Percentiles rank a stretch among this genome's conserved stretches.
Evolutionary conservation across 92 coral and sea anemone species (phyloP).

Genomic region (Parazoanthus atlanticus): DNA sequence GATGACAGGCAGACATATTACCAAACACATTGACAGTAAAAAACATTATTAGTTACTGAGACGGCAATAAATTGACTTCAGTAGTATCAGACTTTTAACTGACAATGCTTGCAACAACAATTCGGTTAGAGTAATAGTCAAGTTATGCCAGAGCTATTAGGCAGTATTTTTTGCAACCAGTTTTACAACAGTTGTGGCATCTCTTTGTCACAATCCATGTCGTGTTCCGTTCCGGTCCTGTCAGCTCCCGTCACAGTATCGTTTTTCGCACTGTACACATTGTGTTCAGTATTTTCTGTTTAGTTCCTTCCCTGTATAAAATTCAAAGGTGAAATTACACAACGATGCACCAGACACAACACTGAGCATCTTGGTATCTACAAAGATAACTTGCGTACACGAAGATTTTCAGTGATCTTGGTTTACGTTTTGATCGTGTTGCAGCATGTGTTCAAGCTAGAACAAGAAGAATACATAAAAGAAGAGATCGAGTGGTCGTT

Average conservation of each 20-base stretch:
- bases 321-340: neutral
- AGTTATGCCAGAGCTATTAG: too few relatives aligned
- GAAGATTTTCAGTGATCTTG: neutral
- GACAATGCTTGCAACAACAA: too few relatives aligned
- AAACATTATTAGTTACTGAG: too few relatives aligned
- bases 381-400: neutral
- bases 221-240: too few relatives aligned
- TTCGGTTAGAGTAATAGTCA: too few relatives aligned
- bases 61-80: neutral
- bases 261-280: neutral
- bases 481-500: slow-evolving; percentile 99
- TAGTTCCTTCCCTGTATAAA: neutral
- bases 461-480: slow-evolving; percentile 93
- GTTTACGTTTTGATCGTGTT: neutral
- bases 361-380: neutral
- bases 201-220: too few relatives aligned
- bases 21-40: neutral
- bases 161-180: too few relatives aligned
- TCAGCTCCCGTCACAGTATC: too few relatives aligned
- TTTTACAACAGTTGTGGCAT: too few relatives aligned
- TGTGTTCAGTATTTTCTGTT: neutral
- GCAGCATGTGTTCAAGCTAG: slow-evolving; percentile 97
- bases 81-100: too few relatives aligned
- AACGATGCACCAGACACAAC: neutral
- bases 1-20: too few relatives aligned